Evolutionary conservation across 2,797 vertebrate species (phyloP), one percentile per base, ranked within the genome.

Genomic region (Babyrousa celebensis): DNA sequence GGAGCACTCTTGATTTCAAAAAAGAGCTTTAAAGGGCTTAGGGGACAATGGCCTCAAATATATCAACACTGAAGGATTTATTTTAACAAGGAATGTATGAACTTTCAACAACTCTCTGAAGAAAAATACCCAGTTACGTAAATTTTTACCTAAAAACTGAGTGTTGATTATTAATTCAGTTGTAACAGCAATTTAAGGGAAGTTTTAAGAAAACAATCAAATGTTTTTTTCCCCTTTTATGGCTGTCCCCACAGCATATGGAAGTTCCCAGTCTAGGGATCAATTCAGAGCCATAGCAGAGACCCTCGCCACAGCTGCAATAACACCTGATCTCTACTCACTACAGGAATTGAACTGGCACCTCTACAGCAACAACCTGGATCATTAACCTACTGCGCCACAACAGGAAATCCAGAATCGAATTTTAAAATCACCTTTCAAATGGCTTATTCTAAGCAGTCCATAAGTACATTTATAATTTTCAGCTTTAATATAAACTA

Each of bases 401-500:
- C 43, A 48, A 48, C 5, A 48, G 43, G 43, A 48, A 48, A 5
- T 48, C 43, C 43, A 86, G 17, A 92, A 79, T 23, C 48, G 40
- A 78, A 70, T 9, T 89, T 94, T 40, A 82, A 94, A 86, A 70
- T 94, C 43, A 89, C 25, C 54, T 56, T 56, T 75, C 40, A 56
- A 2, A 14, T 83, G 58, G 21, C 12, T 72, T 72, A 17, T 70
- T 82, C 62, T 78, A 14, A 82, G 32, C 17, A 85, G 62, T 56
- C 32, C 40, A 72, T 0, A 84, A 6, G 6, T 16, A 60, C 5
- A 0, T 43, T 91, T 77, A 82, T 0, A 72, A 82, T 89, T 92
- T 32, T 79, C 16, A 84, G 27, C 23, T 29, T 85, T 32, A 83
- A 85, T 6, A 72, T 36, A 32, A 74, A 86, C 17, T 56, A 83